Evolutionary conservation across 2,797 vertebrate genomes (phyloP), one percentile per base, ranked within the genome.

Genomic region (Pterois miles): DNA sequence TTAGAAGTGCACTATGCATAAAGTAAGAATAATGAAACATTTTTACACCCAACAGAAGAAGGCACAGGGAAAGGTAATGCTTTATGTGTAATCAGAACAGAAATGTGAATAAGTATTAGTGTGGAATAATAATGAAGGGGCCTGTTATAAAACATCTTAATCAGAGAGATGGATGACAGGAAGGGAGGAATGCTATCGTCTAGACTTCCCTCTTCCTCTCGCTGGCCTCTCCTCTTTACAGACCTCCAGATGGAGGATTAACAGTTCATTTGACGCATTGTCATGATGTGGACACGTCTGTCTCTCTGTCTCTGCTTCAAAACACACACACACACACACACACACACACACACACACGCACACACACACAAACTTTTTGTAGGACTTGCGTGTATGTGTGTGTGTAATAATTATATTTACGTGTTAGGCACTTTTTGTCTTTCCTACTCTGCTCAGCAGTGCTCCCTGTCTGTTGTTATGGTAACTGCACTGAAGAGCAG

Each of bases 191-290:
- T 74, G 86, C 84, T 34, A 29, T 78, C 16, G 89, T 90, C 88
- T 89, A 91, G 88, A 92, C 92, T 57, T 81, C 34, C 56, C 59
- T 84, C 83, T 81, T 74, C 80, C 76, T 81, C 65, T 65, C 59
- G 62, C 71, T 6, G 36, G 20, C 69, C 69, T 68, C 72, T 70
- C 8, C 59, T 65, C 69, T 53, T 18, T 8, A 33, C 71, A 84
- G 80, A 70, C 33, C 57, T 85, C 85, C 88, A 90, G 87, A 87
- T 79, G 86, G 80, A 77, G 83, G 80, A 81, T 89, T 88, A 90
- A 89, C 88, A 82, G 81, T 82, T 90, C 72, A 85, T 78, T 76
- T 81, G 84, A 83, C 25, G 29, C 79, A 71, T 76, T 85, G 79
- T 88, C 36, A 68, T 77, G 72, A 78, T 88, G 80, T 86, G 76